Conservation (phyloP, 92 coral and sea anemone species). For the Pocillopora grandis region DNA sequence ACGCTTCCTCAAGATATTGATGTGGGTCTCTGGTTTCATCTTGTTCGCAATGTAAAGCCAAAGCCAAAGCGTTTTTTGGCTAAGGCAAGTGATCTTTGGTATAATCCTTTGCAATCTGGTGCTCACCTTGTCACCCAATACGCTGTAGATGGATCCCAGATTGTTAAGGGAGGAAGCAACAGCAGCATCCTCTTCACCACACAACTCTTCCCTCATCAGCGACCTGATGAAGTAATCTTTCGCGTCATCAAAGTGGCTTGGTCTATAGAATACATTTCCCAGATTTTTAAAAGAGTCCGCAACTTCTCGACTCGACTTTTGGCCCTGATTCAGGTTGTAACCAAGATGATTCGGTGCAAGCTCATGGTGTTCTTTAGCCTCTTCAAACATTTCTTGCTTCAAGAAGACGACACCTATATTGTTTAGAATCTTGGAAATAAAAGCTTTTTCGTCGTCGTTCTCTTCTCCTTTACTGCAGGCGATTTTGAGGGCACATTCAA, state of each 20-base stretch:
- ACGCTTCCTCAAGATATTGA: slow-evolving; percentile 5
- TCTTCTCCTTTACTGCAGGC: neutral
- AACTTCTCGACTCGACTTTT: neutral
- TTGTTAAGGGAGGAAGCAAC: slow-evolving; percentile 11
- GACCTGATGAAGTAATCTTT: neutral
- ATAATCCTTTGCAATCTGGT: slow-evolving; percentile 2
- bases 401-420: neutral
- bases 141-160: slow-evolving; percentile 9
- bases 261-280: neutral
- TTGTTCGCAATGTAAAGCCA: slow-evolving; percentile 4
- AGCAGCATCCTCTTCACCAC: neutral
- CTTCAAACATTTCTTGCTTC: neutral
- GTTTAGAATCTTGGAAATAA: neutral
- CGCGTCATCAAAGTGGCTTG: neutral
- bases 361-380: slow-evolving; percentile 6
- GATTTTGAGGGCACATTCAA: slow-evolving; percentile 4
- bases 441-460: neutral
- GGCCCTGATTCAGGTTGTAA: neutral
- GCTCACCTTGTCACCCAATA: neutral
- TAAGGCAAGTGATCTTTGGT: slow-evolving; percentile 4
- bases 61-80: neutral
- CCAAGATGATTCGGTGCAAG: neutral
- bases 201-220: slow-evolving; percentile 8
- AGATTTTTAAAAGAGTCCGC: slow-evolving; percentile 22
- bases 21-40: neutral